Conservation (phyloP, 2,888 invertebrate species). For the Macrophya annulata region DNA sequence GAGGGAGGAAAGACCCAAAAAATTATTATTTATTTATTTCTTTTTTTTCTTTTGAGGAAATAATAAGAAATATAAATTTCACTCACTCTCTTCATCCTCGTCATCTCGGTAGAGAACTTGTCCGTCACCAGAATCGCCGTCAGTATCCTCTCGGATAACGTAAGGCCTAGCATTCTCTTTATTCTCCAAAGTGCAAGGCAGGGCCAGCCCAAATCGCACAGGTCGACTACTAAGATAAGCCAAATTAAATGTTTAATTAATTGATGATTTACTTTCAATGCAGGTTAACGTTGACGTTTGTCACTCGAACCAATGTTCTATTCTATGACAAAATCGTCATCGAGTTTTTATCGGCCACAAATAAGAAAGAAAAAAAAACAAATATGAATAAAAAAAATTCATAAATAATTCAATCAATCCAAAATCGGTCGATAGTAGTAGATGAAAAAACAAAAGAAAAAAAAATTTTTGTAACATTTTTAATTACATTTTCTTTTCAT, state of each 20-base stretch:
- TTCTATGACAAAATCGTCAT: slow-evolving; percentile 57
- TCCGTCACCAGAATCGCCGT: slow-evolving; percentile 82
- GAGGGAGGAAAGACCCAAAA: not conserved
- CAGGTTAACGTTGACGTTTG: slow-evolving; percentile 36
- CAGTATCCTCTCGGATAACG: slow-evolving; percentile 85
- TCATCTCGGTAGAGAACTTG: slow-evolving; percentile 88
- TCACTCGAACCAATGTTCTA: slow-evolving; percentile 73
- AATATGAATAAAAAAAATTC: not conserved
- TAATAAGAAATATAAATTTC: not conserved
- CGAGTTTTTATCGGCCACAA: not conserved
- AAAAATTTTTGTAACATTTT: not conserved
- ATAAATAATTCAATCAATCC: not conserved
- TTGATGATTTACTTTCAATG: not conserved
- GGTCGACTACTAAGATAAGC: slow-evolving; percentile 86
- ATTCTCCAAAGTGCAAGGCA: slow-evolving; percentile 91
- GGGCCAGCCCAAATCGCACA: slow-evolving; percentile 87
- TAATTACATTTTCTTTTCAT: not conserved
- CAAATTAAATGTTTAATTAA: slow-evolving; percentile 38
- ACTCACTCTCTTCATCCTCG: slow-evolving; percentile 84
- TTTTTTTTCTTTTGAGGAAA: not conserved
- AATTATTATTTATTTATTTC: too few relatives aligned
- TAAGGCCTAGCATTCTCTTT: slow-evolving; percentile 94
- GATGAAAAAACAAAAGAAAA: not conserved
- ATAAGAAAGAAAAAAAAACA: not conserved
- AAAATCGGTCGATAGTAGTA: not conserved